These are phyloP conservation scores for Agapornis canus DNA, from an alignment of 2,797 vertebrate species.

Conservation along the genomic window DNA sequence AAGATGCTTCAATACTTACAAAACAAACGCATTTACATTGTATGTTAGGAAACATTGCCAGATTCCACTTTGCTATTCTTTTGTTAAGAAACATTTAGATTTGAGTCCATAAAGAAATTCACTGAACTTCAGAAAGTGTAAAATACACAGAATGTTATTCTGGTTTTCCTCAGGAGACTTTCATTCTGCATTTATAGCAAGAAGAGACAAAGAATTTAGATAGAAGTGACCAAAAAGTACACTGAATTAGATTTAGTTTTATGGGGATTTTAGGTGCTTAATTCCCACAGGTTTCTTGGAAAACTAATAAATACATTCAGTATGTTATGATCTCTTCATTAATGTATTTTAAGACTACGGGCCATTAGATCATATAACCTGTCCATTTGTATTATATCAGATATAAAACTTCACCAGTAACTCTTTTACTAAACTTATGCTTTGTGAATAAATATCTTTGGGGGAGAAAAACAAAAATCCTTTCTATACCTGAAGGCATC, in stretches of 20 bases:
- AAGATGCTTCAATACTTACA: not conserved
- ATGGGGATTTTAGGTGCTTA: not conserved
- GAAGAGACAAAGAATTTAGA: not conserved
- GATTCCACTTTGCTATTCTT: not conserved
- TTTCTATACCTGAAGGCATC: not conserved
- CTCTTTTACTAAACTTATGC: not conserved
- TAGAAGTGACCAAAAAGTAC: not conserved
- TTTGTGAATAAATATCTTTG: not conserved
- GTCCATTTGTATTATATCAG: not conserved
- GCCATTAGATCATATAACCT: not conserved
- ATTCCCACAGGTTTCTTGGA: not conserved
- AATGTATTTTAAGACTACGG: not conserved
- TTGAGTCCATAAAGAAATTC: not conserved
- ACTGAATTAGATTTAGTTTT: not conserved
- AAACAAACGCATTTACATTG: not conserved
- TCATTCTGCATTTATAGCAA: not conserved
- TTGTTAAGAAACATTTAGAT: not conserved
- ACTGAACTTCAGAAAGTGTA: not conserved
- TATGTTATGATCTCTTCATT: not conserved
- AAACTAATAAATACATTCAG: not conserved
- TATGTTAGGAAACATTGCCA: not conserved
- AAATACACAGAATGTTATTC: not conserved
- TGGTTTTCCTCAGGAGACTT: not conserved
- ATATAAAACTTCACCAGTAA: not conserved
- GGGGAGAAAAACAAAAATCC: not conserved